Conservation (phyloP, 1,140 invertebrate genomes). For the Heliconius hewitsoni region DNA sequence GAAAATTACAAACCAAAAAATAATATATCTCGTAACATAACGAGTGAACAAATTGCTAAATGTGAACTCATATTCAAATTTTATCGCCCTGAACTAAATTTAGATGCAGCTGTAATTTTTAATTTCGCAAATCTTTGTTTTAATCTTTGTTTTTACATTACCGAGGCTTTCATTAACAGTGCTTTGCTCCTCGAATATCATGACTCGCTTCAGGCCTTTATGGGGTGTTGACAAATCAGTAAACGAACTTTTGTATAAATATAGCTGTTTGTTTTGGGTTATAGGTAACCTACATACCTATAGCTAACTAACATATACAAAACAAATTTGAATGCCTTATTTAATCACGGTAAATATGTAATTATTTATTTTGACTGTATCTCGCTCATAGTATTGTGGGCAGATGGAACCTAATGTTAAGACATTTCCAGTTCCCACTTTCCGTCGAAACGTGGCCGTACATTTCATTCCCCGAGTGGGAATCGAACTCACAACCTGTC, state of each 20-base stretch:
- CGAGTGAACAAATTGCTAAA: neutral
- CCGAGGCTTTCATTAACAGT: conserved; percentile 35
- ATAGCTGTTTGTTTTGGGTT: neutral
- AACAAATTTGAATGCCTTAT: neutral
- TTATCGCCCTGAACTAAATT: conserved; percentile 2
- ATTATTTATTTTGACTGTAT: too few species aligned
- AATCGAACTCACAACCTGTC: too few species aligned
- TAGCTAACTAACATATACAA: neutral
- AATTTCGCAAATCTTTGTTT: neutral
- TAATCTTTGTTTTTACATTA: neutral
- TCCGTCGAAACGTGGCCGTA: too few species aligned
- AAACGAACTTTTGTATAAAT: conserved; percentile 16
- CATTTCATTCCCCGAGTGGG: too few species aligned
- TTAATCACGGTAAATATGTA: neutral
- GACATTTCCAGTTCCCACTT: too few species aligned
- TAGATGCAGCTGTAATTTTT: neutral
- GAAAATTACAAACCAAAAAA: neutral
- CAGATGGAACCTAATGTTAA: too few species aligned
- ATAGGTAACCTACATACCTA: neutral
- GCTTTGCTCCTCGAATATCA: conserved; percentile 38
- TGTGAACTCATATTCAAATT: neutral
- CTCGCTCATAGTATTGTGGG: too few species aligned
- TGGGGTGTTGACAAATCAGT: conserved; percentile 38
- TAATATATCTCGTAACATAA: neutral
- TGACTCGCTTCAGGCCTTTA: conserved; percentile 38